Percentiles rank a stretch among this genome's conserved stretches.
Conservation (phyloP, 2,113 vertebrate genomes). For the Panthera leo region DNA sequence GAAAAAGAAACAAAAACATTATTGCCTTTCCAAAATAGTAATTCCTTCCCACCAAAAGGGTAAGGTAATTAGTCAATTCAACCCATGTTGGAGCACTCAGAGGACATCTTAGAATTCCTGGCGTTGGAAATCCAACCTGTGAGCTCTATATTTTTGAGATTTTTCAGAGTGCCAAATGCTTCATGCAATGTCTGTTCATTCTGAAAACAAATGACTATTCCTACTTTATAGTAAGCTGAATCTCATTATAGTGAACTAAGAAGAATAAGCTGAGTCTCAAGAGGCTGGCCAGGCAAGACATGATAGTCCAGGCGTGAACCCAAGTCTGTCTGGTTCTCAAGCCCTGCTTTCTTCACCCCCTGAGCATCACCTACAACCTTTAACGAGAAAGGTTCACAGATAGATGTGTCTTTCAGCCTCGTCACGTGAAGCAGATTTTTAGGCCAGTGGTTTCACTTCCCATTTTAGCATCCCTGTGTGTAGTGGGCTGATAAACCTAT, state of each 20-base stretch:
- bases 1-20: neutral
- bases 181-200: neutral
- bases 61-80: neutral
- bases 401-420: neutral
- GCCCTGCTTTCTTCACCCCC: neutral
- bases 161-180: neutral
- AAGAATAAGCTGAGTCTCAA: neutral
- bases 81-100: neutral
- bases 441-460: neutral
- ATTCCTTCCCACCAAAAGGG: neutral
- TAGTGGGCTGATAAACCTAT: neutral
- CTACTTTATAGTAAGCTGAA: neutral
- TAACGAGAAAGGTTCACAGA: neutral
- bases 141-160: neutral
- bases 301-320: too few relatives aligned
- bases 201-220: neutral
- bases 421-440: neutral
- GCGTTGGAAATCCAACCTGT: neutral
- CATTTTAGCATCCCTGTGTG: neutral
- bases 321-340: neutral
- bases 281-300: neutral
- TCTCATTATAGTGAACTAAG: neutral
- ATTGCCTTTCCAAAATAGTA: neutral
- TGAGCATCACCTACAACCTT: neutral
- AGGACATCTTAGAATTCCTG: neutral